phyloP scores from a whole-genome alignment of 2,113 vertebrate genomes.

The Charadrius vociferus region DNA sequence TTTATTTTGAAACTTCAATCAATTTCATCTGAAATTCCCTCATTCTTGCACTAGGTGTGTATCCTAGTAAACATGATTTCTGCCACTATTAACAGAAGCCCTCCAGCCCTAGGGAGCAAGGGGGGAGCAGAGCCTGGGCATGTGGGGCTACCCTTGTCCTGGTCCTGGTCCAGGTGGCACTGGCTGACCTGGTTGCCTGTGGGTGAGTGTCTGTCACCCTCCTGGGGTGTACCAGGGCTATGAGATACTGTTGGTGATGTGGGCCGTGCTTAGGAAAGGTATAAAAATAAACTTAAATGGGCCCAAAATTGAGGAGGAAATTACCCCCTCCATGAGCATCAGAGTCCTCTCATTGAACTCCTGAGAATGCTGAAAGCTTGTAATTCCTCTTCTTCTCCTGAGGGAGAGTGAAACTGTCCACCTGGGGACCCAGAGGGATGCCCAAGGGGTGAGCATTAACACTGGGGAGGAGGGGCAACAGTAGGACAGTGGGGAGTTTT shows the following conservation, averaged over 20 bases:
- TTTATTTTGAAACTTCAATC: background rate
- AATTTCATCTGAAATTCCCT: background rate
- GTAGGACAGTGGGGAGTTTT: background rate
- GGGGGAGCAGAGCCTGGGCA: background rate
- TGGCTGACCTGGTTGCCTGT: background rate
- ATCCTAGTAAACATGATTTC: background rate
- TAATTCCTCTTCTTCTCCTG: background rate
- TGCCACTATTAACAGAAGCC: background rate
- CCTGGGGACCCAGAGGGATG: background rate
- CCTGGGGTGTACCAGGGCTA: background rate
- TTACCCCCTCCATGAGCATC: fast-evolving
- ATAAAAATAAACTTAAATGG: background rate
- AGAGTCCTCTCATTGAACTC: background rate
- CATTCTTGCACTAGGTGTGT: background rate
- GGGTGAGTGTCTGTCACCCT: background rate
- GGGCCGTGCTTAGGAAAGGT: background rate
- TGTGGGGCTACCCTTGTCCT: background rate
- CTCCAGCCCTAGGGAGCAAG: background rate
- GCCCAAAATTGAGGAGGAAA: background rate
- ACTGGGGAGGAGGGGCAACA: background rate
- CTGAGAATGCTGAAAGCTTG: background rate
- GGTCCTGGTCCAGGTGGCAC: background rate
- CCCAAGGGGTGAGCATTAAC: background rate
- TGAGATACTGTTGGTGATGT: background rate
- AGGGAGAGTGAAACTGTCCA: background rate